A percentile compares a stretch with the other conserved stretches of the same genome.
phyloP scores from a whole-genome alignment of 2,888 invertebrate species.

The Xylota sylvarum region DNA sequence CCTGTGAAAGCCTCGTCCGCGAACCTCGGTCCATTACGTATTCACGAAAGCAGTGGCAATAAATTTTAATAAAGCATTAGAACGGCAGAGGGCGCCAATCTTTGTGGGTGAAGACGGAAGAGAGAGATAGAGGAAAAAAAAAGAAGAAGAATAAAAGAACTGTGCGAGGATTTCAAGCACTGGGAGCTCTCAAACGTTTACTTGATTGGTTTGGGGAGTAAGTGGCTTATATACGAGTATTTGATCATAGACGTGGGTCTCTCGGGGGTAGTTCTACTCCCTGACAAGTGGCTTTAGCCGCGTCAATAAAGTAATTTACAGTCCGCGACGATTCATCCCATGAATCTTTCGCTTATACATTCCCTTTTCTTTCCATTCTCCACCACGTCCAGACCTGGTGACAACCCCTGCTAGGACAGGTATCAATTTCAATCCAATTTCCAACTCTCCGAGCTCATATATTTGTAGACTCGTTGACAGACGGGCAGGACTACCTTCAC shows the following conservation, averaged over 20 bases:
- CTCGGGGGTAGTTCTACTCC: conserved; percentile 22
- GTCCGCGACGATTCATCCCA: conserved; percentile 54
- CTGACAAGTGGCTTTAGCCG: conserved; percentile 66
- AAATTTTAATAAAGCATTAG: conserved; percentile 74
- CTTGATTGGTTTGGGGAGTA: conserved; percentile 75
- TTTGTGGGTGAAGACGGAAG: neutral
- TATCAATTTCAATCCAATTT: conserved; percentile 75
- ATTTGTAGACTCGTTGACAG: conserved; percentile 65
- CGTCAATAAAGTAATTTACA: conserved; percentile 74
- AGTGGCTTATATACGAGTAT: conserved; percentile 65
- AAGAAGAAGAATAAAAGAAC: conserved; percentile 28
- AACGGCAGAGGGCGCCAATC: conserved; percentile 35
- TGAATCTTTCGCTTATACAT: conserved; percentile 32
- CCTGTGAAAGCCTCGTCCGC: conserved; percentile 26
- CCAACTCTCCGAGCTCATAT: conserved; percentile 53
- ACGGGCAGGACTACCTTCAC: conserved; percentile 21
- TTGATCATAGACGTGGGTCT: conserved; percentile 47
- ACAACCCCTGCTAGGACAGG: conserved; percentile 58
- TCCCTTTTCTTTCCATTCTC: conserved; percentile 16
- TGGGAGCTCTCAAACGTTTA: conserved; percentile 64
- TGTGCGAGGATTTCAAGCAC: conserved; percentile 55
- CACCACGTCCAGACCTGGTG: conserved; percentile 21
- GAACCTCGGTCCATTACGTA: conserved; percentile 67
- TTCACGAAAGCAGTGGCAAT: conserved; percentile 73
- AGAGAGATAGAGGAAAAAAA: neutral